Conservation (phyloP, 1,140 invertebrate genomes). For the Asbolus verrucosus region DNA sequence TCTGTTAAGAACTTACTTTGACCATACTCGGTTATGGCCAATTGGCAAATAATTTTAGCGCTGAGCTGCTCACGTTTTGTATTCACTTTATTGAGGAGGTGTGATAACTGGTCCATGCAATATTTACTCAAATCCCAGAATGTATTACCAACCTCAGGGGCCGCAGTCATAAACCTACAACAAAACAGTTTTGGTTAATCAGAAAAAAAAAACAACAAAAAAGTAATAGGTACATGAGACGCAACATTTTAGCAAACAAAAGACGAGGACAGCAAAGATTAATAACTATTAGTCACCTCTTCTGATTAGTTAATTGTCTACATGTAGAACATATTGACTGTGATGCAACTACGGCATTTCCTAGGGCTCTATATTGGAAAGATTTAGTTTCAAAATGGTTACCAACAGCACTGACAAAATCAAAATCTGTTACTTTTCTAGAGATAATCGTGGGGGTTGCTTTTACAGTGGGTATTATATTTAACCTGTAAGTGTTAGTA, state of each 20-base stretch:
- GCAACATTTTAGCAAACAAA: neutral
- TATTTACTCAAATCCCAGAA: constrained; percentile 69
- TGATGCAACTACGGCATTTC: neutral
- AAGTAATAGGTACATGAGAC: constrained; percentile 7
- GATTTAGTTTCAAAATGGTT: constrained; percentile 47
- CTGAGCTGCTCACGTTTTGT: constrained; percentile 69
- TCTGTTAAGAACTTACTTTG: constrained; percentile 66
- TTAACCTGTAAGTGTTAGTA: constrained; percentile 49
- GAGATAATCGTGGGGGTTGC: constrained; percentile 45
- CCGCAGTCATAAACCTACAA: constrained; percentile 70
- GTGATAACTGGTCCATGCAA: constrained; percentile 69
- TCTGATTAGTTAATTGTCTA: constrained; percentile 10
- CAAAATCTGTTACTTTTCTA: constrained; percentile 48
- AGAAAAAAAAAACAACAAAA: neutral
- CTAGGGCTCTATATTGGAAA: constrained; percentile 36
- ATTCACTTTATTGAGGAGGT: constrained; percentile 67
- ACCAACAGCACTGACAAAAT: constrained; percentile 49
- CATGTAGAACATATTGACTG: constrained; percentile 14
- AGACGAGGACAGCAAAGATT: constrained; percentile 1
- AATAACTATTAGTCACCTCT: constrained; percentile 47
- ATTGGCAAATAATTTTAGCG: constrained; percentile 75
- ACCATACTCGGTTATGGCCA: constrained; percentile 77
- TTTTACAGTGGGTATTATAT: constrained; percentile 46
- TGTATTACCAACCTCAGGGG: constrained; percentile 70
- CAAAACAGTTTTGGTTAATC: constrained; percentile 3